phyloP scores from a whole-genome alignment of 1,140 invertebrate species.

The Drosophila auraria region DNA sequence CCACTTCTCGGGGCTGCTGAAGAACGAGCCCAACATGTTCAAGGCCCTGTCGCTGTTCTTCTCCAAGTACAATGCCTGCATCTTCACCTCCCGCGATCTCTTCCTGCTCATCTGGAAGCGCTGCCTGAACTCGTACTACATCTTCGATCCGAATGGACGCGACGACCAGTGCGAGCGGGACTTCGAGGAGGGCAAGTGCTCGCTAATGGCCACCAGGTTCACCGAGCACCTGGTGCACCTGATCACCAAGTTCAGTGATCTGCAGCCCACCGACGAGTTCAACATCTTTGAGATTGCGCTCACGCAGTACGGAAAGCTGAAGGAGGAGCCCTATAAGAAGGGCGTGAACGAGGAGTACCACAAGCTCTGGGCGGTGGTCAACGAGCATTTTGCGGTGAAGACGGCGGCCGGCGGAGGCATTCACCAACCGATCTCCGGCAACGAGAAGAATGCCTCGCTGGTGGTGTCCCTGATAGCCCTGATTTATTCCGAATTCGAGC shows the following conservation, averaged over 20 bases:
- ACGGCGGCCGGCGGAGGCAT: conserved; percentile 65
- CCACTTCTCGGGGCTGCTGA: conserved; percentile 65
- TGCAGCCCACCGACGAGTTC: conserved; percentile 61
- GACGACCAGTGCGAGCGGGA: conserved; percentile 65
- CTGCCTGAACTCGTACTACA: conserved; percentile 72
- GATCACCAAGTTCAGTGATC: conserved; percentile 66
- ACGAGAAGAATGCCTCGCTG: conserved; percentile 74
- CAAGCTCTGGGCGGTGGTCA: conserved; percentile 77
- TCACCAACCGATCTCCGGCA: conserved; percentile 69
- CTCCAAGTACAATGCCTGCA: conserved; percentile 73
- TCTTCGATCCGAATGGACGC: conserved; percentile 81
- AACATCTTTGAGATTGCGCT: conserved; percentile 73
- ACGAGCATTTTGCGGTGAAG: conserved; percentile 76
- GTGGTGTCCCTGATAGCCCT: conserved; percentile 73
- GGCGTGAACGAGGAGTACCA: conserved; percentile 23
- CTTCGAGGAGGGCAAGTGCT: conserved; percentile 69
- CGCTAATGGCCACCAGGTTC: conserved; percentile 65
- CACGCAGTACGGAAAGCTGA: conserved; percentile 69
- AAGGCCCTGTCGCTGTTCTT: conserved; percentile 75
- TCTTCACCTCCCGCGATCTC: conserved; percentile 66
- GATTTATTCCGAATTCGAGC: conserved; percentile 75
- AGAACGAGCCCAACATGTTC: conserved; percentile 76
- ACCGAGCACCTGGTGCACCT: conserved; percentile 78
- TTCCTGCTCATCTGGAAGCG: conserved; percentile 81
- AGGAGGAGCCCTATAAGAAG: conserved; percentile 39